A percentile compares a stretch with the other conserved stretches of the same genome.
These are phyloP conservation scores for Chrosomus eos DNA, from an alignment of 2,797 vertebrate genomes.

Conservation along the genomic window DNA sequence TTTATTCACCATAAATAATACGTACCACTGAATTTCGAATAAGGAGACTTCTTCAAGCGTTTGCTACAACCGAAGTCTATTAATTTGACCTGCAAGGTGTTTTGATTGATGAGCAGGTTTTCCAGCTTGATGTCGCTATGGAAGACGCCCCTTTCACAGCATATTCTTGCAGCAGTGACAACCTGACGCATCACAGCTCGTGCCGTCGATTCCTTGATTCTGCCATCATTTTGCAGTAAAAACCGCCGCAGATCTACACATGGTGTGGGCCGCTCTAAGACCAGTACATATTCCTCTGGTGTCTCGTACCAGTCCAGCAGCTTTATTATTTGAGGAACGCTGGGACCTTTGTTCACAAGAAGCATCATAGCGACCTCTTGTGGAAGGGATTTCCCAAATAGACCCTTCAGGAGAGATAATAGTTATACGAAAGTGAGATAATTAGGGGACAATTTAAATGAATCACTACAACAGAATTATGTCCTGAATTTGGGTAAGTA, in stretches of 20 bases:
- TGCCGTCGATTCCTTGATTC: fast-evolving
- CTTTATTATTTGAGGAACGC: background rate
- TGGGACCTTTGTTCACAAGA: background rate
- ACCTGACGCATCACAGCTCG: background rate
- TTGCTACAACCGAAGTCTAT: background rate
- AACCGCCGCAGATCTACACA: background rate
- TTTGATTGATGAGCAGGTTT: background rate
- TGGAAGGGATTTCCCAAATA: background rate
- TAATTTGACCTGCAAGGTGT: background rate
- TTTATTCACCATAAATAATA: background rate
- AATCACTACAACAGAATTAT: background rate
- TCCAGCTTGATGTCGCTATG: constrained; percentile 10
- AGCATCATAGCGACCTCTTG: background rate
- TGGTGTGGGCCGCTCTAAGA: background rate
- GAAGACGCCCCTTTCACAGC: background rate
- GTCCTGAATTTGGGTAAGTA: background rate
- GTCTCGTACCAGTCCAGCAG: constrained; percentile 5
- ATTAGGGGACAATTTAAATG: no score
- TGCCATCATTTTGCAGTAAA: background rate
- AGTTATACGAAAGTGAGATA: background rate
- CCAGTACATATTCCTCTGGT: background rate
- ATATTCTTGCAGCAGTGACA: background rate
- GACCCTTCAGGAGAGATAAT: background rate
- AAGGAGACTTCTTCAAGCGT: background rate
- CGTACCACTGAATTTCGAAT: background rate